Percentiles rank a stretch among this genome's conserved stretches.
Conservation (phyloP, 2,888 invertebrate genomes). For the Oligia fasciuncula region DNA sequence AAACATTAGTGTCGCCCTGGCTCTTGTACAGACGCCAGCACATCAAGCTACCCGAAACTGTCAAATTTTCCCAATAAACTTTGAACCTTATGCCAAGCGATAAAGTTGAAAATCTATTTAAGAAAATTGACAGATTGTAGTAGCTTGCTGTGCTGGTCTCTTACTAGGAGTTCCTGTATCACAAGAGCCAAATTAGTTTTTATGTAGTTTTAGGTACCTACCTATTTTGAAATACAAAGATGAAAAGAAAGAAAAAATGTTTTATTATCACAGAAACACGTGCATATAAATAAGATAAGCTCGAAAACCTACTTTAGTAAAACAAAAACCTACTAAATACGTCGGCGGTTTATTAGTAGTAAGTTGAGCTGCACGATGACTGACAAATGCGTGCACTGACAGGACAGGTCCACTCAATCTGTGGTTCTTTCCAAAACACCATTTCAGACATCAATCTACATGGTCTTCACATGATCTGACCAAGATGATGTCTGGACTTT, state of each 20-base stretch:
- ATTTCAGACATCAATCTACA: background rate
- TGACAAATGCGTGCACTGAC: no score
- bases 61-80: no score
- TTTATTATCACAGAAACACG: background rate
- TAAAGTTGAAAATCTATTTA: no score
- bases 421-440: background rate
- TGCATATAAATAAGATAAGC: background rate
- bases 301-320: background rate
- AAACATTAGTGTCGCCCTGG: background rate
- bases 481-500: background rate
- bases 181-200: no score
- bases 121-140: no score
- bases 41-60: no score
- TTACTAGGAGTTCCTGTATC: background rate
- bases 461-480: background rate
- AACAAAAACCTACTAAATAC: background rate
- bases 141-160: no score
- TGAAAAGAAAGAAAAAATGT: no score
- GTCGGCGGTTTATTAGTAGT: background rate
- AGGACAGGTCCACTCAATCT: background rate
- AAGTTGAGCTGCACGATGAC: no score
- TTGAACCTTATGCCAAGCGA: no score
- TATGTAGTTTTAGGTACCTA: background rate
- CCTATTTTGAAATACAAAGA: background rate
- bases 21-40: background rate